Percentiles rank a stretch among this genome's conserved stretches.
Conservation (phyloP, 37 sponge, comb jelly and placozoan species). For the Theonella swinhoei region DNA sequence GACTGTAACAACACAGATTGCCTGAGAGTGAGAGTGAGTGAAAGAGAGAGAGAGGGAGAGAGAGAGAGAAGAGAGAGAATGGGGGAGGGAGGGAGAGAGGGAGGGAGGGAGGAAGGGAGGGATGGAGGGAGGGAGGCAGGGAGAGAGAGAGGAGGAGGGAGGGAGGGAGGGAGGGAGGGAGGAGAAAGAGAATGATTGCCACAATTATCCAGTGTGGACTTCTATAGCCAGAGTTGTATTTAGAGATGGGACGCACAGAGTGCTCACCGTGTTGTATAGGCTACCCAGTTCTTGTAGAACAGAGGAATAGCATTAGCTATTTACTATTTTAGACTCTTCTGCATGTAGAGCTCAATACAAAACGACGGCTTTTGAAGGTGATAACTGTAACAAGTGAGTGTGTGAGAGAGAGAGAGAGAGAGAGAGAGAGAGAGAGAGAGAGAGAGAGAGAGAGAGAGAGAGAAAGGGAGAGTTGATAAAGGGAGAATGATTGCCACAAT, state of each 20-base stretch:
- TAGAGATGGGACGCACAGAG: too few relatives aligned
- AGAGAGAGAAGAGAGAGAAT: background rate
- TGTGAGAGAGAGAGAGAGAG: constrained; percentile 44
- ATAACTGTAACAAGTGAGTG: too few relatives aligned
- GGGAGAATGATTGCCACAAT: too few relatives aligned
- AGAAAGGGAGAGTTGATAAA: too few relatives aligned
- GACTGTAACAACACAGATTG: background rate
- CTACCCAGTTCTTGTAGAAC: too few relatives aligned
- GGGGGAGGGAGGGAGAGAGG: background rate
- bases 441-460: constrained; percentile 46
- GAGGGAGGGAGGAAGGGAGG: background rate
- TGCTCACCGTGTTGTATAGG: too few relatives aligned
- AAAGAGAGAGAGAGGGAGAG: too few relatives aligned
- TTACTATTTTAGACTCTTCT: background rate
- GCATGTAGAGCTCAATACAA: background rate
- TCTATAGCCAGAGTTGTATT: background rate
- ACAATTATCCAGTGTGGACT: background rate
- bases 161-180: constrained; percentile 9
- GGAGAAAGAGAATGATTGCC: too few relatives aligned
- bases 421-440: constrained; percentile 53
- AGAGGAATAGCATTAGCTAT: background rate
- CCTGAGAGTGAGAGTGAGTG: background rate
- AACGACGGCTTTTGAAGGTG: too few relatives aligned
- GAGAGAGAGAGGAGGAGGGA: background rate
- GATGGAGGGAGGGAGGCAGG: too few relatives aligned